Evolutionary conservation across 1,140 invertebrate genomes (phyloP).

Genomic region (Leptinotarsa lineolata): DNA sequence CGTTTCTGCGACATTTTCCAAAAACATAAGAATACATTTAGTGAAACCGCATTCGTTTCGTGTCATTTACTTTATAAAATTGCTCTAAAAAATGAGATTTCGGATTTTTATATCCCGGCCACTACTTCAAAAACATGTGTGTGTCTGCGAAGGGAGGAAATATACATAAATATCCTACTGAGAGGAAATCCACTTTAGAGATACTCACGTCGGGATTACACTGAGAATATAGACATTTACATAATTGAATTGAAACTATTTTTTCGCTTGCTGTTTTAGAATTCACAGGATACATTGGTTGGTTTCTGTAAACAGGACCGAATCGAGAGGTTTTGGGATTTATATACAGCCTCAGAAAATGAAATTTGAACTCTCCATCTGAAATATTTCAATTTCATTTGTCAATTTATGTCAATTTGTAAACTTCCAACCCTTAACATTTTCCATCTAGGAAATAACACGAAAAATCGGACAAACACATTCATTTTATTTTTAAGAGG

Average conservation of each 20-base stretch:
- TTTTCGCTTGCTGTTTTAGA: slow-evolving; percentile 3
- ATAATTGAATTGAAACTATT: slow-evolving; percentile 7
- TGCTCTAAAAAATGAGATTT: slow-evolving; percentile 51
- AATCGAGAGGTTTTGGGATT: not conserved
- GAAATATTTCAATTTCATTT: too few species aligned
- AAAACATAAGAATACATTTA: slow-evolving; percentile 51
- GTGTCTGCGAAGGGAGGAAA: slow-evolving; percentile 37
- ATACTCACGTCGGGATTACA: slow-evolving; percentile 5
- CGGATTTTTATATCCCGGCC: slow-evolving; percentile 41
- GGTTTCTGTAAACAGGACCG: not conserved
- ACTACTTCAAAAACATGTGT: slow-evolving; percentile 46
- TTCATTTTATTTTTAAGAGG: too few species aligned
- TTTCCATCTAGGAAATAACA: too few species aligned
- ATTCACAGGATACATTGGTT: not conserved
- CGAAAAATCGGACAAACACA: too few species aligned
- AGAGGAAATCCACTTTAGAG: slow-evolving; percentile 19
- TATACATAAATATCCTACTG: slow-evolving; percentile 41
- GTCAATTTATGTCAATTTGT: too few species aligned
- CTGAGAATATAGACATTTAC: slow-evolving; percentile 1
- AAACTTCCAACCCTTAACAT: too few species aligned
- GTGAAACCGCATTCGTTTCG: slow-evolving; percentile 53
- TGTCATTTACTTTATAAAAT: slow-evolving; percentile 54
- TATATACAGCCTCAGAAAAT: not conserved
- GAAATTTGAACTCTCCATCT: too few species aligned
- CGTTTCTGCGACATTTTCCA: slow-evolving; percentile 25